A percentile compares a stretch with the other conserved stretches of the same genome.
Conservation (phyloP, 2,797 vertebrate genomes). For the Chelonia mydas region DNA sequence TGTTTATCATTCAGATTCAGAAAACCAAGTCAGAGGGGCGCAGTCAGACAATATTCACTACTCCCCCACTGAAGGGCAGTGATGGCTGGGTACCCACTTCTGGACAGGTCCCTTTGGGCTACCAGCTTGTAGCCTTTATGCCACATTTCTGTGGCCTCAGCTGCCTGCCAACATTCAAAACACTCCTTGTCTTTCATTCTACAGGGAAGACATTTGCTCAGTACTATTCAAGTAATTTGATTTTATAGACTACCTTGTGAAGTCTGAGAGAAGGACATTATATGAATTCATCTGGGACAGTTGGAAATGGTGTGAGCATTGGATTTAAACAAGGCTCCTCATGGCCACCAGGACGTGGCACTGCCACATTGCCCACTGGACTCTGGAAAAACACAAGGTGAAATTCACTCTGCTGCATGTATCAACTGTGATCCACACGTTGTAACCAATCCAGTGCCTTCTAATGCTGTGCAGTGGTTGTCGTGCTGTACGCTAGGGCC, state of each 20-base stretch:
- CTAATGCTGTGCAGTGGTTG: no score
- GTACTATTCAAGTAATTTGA: not conserved
- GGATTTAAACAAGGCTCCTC: fast-evolving
- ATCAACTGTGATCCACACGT: not conserved
- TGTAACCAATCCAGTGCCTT: not conserved
- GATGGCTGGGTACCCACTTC: not conserved
- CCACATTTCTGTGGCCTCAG: fast-evolving
- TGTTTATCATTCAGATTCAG: not conserved
- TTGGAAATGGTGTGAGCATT: not conserved
- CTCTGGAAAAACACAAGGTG: no score
- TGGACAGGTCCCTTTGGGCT: no score
- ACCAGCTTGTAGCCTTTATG: fast-evolving
- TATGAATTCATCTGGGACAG: not conserved
- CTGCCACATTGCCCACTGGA: not conserved
- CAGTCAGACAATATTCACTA: not conserved
- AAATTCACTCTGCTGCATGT: fast-evolving
- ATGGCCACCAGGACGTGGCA: fast-evolving
- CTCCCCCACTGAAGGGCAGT: not conserved
- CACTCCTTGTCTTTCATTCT: fast-evolving
- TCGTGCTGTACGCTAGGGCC: no score
- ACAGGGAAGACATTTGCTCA: fast-evolving
- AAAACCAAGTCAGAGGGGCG: not conserved
- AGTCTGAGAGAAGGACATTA: fast-evolving
- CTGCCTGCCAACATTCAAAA: fast-evolving
- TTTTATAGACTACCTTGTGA: not conserved